Base-by-base conservation (phyloP, 2,113 vertebrate species). In the Larimichthys polyactis region DNA sequence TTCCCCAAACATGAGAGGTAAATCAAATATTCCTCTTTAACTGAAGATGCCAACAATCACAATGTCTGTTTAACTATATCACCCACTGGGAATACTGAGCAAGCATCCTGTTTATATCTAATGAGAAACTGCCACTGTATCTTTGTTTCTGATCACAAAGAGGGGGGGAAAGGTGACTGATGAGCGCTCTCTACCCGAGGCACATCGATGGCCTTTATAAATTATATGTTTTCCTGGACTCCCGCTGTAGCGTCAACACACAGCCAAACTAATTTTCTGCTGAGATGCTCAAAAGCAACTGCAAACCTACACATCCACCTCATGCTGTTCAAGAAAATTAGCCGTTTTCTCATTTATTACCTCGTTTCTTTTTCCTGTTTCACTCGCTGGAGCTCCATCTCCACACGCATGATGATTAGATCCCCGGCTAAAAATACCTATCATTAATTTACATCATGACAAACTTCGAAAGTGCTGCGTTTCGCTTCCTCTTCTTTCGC, bases 301-400 rank as follows among this genome's bases (percentile, higher is more conserved):
- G 52, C 87, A 84, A 86, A 89, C 84, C 82, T 84, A 77, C 81
- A 82, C 85, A 92, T 83, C 74, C 63, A 70, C 88, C 87, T 84
- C 89, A 83, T n/a, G 85, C 90, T 92, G 90, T 78, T 92, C 55
- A 69, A 66, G 90, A 85, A 91, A 91, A 94, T 92, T 64, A 89
- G 75, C 71, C 49, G 17, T 79, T 87, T 90, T 89, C 79, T 83
- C 71, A 87, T 88, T 86, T 90, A 83, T 87, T 77, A 88, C 75
- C 72, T 82, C 11, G 22, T 78, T 78, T 82, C 40, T 78, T 58
- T 58, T 79, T 49, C 58, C 85, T 29, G 66, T 82, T 83, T 78
- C 76, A 78, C 75, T 84, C 36, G 81, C 68, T 15, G 57, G 22
- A 52, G 80, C 55, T 20, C 72, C 9, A 14, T 86, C 71, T 79